Evolutionary conservation across 2,797 vertebrate genomes (phyloP), one percentile per base, ranked within the genome.

Genomic region (Enteromius thamalakanensis): DNA sequence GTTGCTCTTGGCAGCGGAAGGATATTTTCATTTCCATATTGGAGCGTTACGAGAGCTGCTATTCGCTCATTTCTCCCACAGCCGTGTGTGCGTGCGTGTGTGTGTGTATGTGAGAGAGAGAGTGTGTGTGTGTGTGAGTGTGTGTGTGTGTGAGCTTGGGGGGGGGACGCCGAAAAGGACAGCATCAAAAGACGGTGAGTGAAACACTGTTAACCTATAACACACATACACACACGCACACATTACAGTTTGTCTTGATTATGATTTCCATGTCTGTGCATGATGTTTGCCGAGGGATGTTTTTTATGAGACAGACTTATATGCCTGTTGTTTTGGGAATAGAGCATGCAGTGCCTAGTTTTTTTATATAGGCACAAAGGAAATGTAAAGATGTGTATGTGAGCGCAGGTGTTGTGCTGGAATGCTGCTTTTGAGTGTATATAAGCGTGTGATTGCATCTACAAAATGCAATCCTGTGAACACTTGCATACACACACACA

Each of bases 31-130:
- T 79, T 79, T 89, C 87, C 72, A 77, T 60, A 83, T 76, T 58
- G 68, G 58, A 85, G 88, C 82, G 75, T 84, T 82, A 91, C 87
- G 90, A 87, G 83, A 87, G 89, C 81, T 76, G 78, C 76, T 88
- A 64, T 77, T 85, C 80, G 29, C 64, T 85, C 58, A 87, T 85
- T 89, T 85, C 40, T 70, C 53, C 79, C 67, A 76, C 70, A 82
- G 79, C 69, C 76, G 17, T 84, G 34, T 11, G 76, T 83, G 78
- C 68, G 51, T 0, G 32, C 1, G 71, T 62, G 83, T 67, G 62
- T 49, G 67, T 64, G 85, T 78, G 76, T 88, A 89, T 7, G 55
- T 74, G 80, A 42, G 80, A 42, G 70, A 47, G 45, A 47, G 45
- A 14, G 45, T 4, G 45, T 45, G 64, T 42, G 53, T 82, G 74